phyloP scores from a whole-genome alignment of 2,888 invertebrate species.

The Quadriops clusia region DNA sequence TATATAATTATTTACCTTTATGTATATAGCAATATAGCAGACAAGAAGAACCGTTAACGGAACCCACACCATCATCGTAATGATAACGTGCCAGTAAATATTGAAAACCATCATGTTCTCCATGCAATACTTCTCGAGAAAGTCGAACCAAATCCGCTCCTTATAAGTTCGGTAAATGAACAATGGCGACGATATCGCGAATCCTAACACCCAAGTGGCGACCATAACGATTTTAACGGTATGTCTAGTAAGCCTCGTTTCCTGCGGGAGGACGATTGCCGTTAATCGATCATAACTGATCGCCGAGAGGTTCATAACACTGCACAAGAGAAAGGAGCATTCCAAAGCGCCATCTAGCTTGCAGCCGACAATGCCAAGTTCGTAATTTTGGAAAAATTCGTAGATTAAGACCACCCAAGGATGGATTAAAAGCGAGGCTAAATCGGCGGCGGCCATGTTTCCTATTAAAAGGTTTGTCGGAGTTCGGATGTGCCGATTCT shows the following conservation, averaged over 20 bases:
- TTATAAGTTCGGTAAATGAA: constrained; percentile 49
- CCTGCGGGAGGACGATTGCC: constrained; percentile 62
- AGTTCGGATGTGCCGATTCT: constrained; percentile 50
- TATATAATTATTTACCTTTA: constrained; percentile 48
- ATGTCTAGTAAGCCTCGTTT: constrained; percentile 53
- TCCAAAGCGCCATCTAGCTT: constrained; percentile 66
- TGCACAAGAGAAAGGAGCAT: constrained; percentile 59
- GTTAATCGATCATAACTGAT: constrained; percentile 76
- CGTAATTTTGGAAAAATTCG: constrained; percentile 69
- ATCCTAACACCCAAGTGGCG: constrained; percentile 54
- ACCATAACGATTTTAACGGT: constrained; percentile 53
- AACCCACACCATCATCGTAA: constrained; percentile 64
- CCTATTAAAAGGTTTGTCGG: constrained; percentile 62
- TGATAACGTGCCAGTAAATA: constrained; percentile 68
- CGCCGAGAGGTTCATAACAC: constrained; percentile 63
- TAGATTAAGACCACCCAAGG: constrained; percentile 63
- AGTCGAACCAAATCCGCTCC: constrained; percentile 65
- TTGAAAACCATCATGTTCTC: constrained; percentile 52
- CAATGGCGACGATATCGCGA: constrained; percentile 52
- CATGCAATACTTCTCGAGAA: constrained; percentile 62
- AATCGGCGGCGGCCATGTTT: constrained; percentile 63
- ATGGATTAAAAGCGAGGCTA: constrained; percentile 52
- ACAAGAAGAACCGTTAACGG: constrained; percentile 62
- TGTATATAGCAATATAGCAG: constrained; percentile 60
- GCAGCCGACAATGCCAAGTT: constrained; percentile 62